Evolutionary conservation across 2,888 invertebrate species (phyloP), one percentile per base, ranked within the genome.

Genomic region (Chelonus formosanus): DNA sequence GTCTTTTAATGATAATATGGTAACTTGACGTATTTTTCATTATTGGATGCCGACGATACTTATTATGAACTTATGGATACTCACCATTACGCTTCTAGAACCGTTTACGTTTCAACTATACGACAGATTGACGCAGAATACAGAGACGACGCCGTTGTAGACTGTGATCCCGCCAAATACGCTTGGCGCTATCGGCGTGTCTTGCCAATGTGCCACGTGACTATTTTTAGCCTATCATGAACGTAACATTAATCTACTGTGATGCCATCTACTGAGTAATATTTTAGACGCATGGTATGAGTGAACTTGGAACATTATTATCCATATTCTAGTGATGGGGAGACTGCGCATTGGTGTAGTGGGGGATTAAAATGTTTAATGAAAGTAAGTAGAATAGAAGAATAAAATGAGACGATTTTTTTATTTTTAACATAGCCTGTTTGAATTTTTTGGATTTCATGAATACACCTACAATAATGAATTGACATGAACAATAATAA

Each of bases 21-120:
- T 71, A 67, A 67, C 67, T 67, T 70, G 71, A 67, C 75, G 71
- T 63, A 56, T 70, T 71, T 72, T 68, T 71, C 64, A 69, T 55
- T 7, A 43, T 40, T 72, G 78, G 84, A 84, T 84, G 83, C 76
- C 74, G 68, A 69, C 67, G 73, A 77, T 75, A 77, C 79, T 73
- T 75, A 72, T 71, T 67, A 73, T 75, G 84, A 84, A 81, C 82
- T 84, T 78, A 76, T 78, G 79, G 80, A 83, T 83, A 40, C 85
- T 85, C 81, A 86, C 86, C 86, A 87, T 86, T 79, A 74, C 50
- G 55, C 32, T 36, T 57, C 55, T 67, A 62, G 60, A 73, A 75
- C 72, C 71, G 73, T 74, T 73, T 74, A 73, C 72, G 73, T 76
- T 74, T 70, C 77, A 65, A 65, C 60, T 55, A 48, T 54, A 53